Evolutionary conservation across 2,888 invertebrate genomes (phyloP), one percentile per base, ranked within the genome.

Genomic region (Omphaloscelis lunosa): DNA sequence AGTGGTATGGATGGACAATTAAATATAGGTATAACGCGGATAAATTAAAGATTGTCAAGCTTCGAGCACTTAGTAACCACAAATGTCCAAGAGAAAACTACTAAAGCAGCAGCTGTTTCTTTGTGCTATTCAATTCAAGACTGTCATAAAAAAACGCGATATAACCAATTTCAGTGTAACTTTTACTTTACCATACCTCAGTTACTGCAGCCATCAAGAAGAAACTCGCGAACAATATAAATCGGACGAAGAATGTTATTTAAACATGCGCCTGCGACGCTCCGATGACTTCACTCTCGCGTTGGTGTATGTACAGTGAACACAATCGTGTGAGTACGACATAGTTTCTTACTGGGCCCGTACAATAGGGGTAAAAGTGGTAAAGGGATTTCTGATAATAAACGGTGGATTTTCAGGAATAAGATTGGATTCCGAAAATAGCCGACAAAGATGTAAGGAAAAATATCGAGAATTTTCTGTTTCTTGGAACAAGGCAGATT

Each of bases 221-320:
- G 84, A 84, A 84, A 84, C 75, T 84, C 72, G 45, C 70, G 56
- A 76, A 75, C 85, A 81, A 81, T 84, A 81, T 84, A 77, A 84
- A 84, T 83, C 65, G 76, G 70, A 83, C 66, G 75, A 84, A 87
- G 86, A 87, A 87, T 87, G 87, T 87, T 87, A 84, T 87, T 87
- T 71, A 87, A 87, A 85, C 84, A 86, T 75, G 84, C 74, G 77
- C 80, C 72, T 8, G 83, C 62, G 75, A 72, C 84, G 87, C 84
- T 84, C 72, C 61, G 75, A 48, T 82, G 77, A 72, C 74, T 87
- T 86, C 84, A 87, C 87, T 87, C 87, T 87, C 87, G 73, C 86
- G 27, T 79, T 59, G n/a, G 58, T 69, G 53, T 79, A 65, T 69
- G 53, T 79, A 65, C 51, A 51, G 58, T 82, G 66, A 68, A 80